Base-by-base conservation (phyloP, 1,140 invertebrate genomes). In the Euborellia annulipes region DNA sequence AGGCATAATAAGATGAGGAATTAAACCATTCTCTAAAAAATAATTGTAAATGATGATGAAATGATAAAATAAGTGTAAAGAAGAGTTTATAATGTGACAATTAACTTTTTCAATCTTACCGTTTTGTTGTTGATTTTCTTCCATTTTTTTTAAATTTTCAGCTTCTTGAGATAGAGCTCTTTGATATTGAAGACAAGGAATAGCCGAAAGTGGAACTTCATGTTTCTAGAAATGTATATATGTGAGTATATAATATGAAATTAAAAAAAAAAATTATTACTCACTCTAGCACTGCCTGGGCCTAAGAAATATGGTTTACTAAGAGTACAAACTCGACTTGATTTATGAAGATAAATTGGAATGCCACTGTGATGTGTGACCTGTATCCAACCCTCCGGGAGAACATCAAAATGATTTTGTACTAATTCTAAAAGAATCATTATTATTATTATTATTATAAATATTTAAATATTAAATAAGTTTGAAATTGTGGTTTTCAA, bases 371-470 rank as follows among this genome's bases (percentile, higher is more conserved):
- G 84, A 62, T 98, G 94, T 0, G 85, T 88, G 1, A 96, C 83
- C 69, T 88, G 78, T 36, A 97, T 78, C 94, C 94, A 98, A 42
- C 90, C 91, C 66, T 95, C 84, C 0, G 94, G 94, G 14, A 98
- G 65, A n/a, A 95, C 78, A 58, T 97, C 91, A 67, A 96, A 97
- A 60, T 92, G 85, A 68, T 95, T 90, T 49, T 80, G 72, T 7
- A 82, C 85, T 54, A 86, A 85, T 61, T 87, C 84, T 78, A 66
- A 39, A 64, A 62, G 53, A 49, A 34, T 37, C 50, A 49, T 49
- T 38, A 34, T 23, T 2, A 43, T 41, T 38, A 47, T 34, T 40
- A 16, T 34, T 27, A 22, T 46, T 23, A 21, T 23, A 27, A 38
- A 46, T 1, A 47, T 50, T 14, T 36, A 23, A 6, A 23, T 43